These are phyloP conservation scores for Drosophila gaucha DNA, from an alignment of 2,888 invertebrate genomes.

Conservation along the genomic window DNA sequence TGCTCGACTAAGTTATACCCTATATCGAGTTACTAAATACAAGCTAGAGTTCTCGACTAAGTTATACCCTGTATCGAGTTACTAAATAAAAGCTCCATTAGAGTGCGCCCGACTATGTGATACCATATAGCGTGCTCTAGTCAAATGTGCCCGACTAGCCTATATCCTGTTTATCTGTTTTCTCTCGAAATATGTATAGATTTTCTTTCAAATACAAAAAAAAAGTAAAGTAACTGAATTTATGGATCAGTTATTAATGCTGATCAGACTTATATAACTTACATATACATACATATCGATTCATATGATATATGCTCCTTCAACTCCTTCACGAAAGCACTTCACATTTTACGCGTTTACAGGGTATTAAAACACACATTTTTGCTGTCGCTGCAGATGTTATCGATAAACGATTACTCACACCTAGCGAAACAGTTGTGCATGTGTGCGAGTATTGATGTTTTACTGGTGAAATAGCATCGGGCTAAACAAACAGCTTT, in stretches of 20 bases:
- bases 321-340: too few species aligned
- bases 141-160: not conserved
- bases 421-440: not conserved
- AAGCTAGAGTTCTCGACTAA: not conserved
- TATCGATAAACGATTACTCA: conserved; percentile 45
- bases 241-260: too few species aligned
- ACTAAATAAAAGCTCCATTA: too few species aligned
- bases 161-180: too few species aligned
- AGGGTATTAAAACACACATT: not conserved
- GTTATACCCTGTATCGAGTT: not conserved
- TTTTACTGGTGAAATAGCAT: conserved; percentile 36
- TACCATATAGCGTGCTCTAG: too few species aligned
- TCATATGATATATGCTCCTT: too few species aligned
- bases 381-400: not conserved
- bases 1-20: not conserved
- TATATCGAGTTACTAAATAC: not conserved
- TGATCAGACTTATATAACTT: too few species aligned
- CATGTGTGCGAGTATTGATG: not conserved
- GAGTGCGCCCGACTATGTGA: too few species aligned
- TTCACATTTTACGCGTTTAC: not conserved
- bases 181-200: too few species aligned
- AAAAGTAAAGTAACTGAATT: too few species aligned
- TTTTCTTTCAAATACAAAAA: too few species aligned
- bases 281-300: not conserved
- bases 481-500: conserved; percentile 38